Percentiles rank a stretch among this genome's conserved stretches.
These are phyloP conservation scores for Pantherophis alleghaniensis DNA, from an alignment of 2,797 vertebrate species.

Conservation along the genomic window DNA sequence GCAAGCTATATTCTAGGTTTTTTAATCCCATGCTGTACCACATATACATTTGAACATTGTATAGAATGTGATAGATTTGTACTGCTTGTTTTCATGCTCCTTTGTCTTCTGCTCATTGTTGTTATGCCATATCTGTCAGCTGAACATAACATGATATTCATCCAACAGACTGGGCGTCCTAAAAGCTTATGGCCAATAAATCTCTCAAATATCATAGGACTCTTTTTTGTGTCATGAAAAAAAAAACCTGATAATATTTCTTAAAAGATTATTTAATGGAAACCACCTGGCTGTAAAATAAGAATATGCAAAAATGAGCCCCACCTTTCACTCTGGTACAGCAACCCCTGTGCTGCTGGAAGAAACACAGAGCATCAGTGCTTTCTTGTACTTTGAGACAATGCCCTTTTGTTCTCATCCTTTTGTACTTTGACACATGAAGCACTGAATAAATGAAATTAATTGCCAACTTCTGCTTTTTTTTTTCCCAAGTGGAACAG, in stretches of 20 bases:
- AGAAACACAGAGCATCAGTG: not conserved
- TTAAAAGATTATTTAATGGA: not conserved
- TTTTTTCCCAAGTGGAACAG: not conserved
- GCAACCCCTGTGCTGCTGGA: not conserved
- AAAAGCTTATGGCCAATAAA: not conserved
- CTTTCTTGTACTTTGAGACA: conserved; percentile 16
- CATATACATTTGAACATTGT: not conserved
- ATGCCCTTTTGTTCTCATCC: conserved; percentile 14
- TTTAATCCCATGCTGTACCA: not conserved
- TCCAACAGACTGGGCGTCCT: not conserved
- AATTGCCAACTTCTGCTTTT: conserved; percentile 5
- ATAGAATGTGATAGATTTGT: not conserved
- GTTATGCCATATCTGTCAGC: not conserved
- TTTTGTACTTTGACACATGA: conserved; percentile 15
- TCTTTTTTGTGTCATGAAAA: not conserved
- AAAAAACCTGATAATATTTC: not conserved
- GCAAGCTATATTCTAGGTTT: not conserved
- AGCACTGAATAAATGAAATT: conserved; percentile 3
- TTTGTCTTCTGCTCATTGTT: not conserved
- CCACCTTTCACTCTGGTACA: not conserved
- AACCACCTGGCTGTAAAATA: not conserved
- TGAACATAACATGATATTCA: not conserved
- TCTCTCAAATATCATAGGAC: not conserved
- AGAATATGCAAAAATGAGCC: not conserved
- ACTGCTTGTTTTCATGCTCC: not conserved